Conservation (phyloP, 2,797 vertebrate species). For the Nyctibius grandis region DNA sequence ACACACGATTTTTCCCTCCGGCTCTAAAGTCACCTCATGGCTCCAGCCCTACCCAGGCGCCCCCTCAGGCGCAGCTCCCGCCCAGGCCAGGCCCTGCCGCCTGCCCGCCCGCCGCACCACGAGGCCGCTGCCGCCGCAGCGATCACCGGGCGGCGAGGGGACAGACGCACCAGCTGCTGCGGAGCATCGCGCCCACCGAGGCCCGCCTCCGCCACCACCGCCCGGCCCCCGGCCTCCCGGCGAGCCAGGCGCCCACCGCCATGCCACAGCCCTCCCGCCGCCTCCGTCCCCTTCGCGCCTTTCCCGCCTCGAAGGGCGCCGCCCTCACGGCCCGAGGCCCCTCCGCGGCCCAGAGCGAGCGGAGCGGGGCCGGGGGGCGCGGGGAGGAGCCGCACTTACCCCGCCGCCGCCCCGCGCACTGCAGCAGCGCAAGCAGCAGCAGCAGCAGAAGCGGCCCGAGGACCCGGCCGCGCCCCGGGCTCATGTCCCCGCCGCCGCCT, state of each 20-base stretch:
- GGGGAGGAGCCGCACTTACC: background rate
- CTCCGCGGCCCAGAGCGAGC: background rate
- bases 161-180: accelerated
- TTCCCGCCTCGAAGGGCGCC: background rate
- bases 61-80: background rate
- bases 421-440: background rate
- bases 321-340: background rate
- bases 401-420: background rate
- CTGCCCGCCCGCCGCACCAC: background rate
- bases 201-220: background rate
- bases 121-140: background rate
- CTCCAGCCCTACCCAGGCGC: accelerated
- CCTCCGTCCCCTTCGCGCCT: background rate
- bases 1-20: accelerated
- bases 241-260: accelerated
- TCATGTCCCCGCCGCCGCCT: background rate
- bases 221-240: too few species aligned
- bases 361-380: too few species aligned
- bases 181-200: background rate
- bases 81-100: background rate
- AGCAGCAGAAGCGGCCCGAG: background rate
- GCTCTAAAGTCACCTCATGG: accelerated
- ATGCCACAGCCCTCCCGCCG: accelerated
- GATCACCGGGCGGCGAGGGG: background rate
- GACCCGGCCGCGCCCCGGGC: background rate